Percentiles rank a stretch among this genome's conserved stretches.
Conservation (phyloP, 2,888 invertebrate genomes). For the Pterobdella sp. region DNA sequence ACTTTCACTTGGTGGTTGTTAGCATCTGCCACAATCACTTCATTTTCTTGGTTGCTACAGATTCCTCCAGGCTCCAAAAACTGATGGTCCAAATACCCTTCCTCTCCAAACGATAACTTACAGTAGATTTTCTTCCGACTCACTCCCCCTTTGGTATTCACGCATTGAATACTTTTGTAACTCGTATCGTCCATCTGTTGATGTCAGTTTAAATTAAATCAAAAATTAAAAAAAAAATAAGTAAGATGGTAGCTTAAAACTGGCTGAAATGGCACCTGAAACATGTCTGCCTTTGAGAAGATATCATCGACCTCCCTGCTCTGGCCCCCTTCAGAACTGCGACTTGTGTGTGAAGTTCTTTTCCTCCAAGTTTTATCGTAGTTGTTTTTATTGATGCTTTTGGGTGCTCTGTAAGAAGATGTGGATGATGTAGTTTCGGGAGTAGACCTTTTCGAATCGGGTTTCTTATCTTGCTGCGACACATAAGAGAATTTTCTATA, state of each 20-base stretch:
- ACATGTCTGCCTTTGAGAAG: slow-evolving; percentile 30
- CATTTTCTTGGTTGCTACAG: slow-evolving; percentile 96
- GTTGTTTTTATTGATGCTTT: not conserved
- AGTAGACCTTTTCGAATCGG: not conserved
- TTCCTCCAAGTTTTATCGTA: not conserved
- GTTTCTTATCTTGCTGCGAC: not conserved
- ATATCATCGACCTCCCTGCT: slow-evolving; percentile 16
- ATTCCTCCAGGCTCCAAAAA: slow-evolving; percentile 99
- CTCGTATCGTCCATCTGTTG: not conserved
- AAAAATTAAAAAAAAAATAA: not conserved
- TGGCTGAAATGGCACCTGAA: slow-evolving; percentile 9
- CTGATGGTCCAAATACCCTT: slow-evolving; percentile 72
- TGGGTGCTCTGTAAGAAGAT: not conserved
- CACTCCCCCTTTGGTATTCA: slow-evolving; percentile 68
- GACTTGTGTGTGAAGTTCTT: not conserved
- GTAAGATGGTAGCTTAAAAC: not conserved
- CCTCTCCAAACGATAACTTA: slow-evolving; percentile 98
- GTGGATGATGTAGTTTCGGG: not conserved
- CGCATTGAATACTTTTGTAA: not conserved
- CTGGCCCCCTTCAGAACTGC: not conserved
- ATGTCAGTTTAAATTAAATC: not conserved
- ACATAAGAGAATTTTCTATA: not conserved
- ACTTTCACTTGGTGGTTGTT: slow-evolving; percentile 99
- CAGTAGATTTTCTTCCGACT: slow-evolving; percentile 99
- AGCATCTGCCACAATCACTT: slow-evolving; percentile 90